Evolutionary conservation across 2,113 vertebrate genomes (phyloP), one percentile per base, ranked within the genome.

Genomic region (Xiphophorus couchianus): DNA sequence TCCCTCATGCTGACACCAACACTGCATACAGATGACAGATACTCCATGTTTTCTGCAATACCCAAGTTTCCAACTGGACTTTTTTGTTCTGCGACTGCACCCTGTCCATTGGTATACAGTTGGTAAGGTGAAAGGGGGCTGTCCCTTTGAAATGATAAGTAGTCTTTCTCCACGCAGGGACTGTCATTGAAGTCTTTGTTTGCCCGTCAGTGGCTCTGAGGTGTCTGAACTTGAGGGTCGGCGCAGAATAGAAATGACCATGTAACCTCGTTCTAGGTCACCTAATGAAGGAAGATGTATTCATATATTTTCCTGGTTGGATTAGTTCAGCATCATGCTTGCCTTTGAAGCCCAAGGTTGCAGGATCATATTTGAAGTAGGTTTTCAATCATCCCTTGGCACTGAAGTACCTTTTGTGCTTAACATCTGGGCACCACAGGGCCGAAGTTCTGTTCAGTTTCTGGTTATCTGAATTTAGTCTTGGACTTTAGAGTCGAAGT

Each of bases 71-170:
- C 76, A 67, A 61, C 83, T 61, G 84, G 80, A 82, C 87, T 83
- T 84, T 80, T 87, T 86, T 88, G 85, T 88, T 89, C 71, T 80
- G 63, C 72, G 14, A 75, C 67, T 72, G 78, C 86, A 85, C 73
- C 60, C 78, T 92, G 88, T 91, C 88, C 86, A 67, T 73, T 69
- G 84, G 82, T 83, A 69, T 66, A 68, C 72, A 87, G 86, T 89
- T 37, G 72, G 82, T 71, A 73, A 76, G 87, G 89, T 88, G 84
- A 89, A 77, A 81, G 73, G 77, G 22, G 83, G 74, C 66, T 82
- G 88, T 90, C 86, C 84, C 90, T 94, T 93, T 94, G 92, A 95
- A 93, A 93, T 91, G 88, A 88, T 92, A 94, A 94, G 81, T 63
- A 89, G 78, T 84, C 86, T 91, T 91, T 85, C 89, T 79, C 76